Evolutionary conservation across 2,888 invertebrate species (phyloP), one percentile per base, ranked within the genome.

Genomic region (Yponomeuta plumbellus): DNA sequence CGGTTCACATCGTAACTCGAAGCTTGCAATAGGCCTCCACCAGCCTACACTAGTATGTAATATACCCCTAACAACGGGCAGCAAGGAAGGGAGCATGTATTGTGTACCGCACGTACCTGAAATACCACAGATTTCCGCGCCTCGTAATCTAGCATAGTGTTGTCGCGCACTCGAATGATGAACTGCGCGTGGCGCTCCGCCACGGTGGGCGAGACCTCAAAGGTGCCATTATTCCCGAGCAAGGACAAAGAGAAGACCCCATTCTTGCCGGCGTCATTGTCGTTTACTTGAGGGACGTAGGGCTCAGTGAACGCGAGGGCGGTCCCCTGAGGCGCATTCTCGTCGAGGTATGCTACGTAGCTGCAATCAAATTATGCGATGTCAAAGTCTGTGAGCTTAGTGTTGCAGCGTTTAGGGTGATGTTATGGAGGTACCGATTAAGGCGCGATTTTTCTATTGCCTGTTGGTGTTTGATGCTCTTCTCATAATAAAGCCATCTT

Each of bases 111-210:
- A n/a, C 69, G 74, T 84, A 96, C 95, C 92, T 94, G 94, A 82
- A 96, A 96, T 69, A 93, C 88, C 26, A 97, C 94, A 70, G 94
- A 94, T 75, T 95, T 93, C 66, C 95, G 92, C 70, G 93, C 92
- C 83, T 99, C 98, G 77, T 95, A 98, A 85, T 98, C 98, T 71
- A 98, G 92, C 74, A 96, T 88, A 0, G 92, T 90, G 70, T 96
- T 95, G 80, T 98, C 96, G 69, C 96, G 94, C 34, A 98, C 97
- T 78, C 94, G 94, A 70, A 99, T 94, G 66, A 95, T 92, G 79
- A 98, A 98, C 73, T 94, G 94, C 2, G 95, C 93, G 70, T 94
- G 93, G 68, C 96, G 93, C 79, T 97, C 96, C 0, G 96, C 96
- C 1, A 96, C 96, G 44, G 94, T 94, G 0, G 98, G 98, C 8